Evolutionary conservation across 92 coral and sea anemone species (phyloP), one percentile per base, ranked within the genome.

Genomic region (Zoanthus sansibaricus): DNA sequence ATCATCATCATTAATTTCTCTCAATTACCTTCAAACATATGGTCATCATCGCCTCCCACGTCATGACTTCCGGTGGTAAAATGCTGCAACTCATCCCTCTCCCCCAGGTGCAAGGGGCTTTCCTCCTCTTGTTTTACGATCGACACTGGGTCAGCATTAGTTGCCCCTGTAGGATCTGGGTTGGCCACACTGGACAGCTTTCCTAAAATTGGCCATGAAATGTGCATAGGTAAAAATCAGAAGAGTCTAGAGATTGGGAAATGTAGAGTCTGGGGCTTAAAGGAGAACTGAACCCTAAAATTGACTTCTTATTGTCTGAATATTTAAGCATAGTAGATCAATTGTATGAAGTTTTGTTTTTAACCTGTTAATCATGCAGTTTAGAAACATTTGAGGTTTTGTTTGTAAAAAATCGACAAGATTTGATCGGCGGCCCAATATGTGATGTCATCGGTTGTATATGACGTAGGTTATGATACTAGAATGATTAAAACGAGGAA

Each of bases 11-110:
- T 16, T n/a, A 13, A 59, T 11, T 17, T 6, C 6, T 31, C 47
- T 12, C 16, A 16, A 44, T 64, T 78, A 95, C 99, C 99, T 92
- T 97, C 94, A 83, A 95, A 93, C 78, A 97, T 88, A 49, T 90
- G 95, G 52, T 96, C 96, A 31, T 91, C 96, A 84, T 89, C 82
- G 59, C 88, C 94, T 72, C 87, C 83, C 51, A 92, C 67, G 46
- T 92, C 86, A 18, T 96, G 86, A 59, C 94, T 59, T 52, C 89
- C 93, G 33, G 87, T 84, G 46, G 95, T 76, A 54, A 88, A 84
- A 47, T 79, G 91, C 62, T 92, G 86, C 62, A 86, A 72, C 31
- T 89, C 89, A 59, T 18, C 32, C 2, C 83, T 15, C 25, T 78
- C 90, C n/a, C 84, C 87, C 21, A 68, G 84, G 56, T 82, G 79